phyloP scores from a whole-genome alignment of 2,888 invertebrate genomes.

The Tinea trinotella region DNA sequence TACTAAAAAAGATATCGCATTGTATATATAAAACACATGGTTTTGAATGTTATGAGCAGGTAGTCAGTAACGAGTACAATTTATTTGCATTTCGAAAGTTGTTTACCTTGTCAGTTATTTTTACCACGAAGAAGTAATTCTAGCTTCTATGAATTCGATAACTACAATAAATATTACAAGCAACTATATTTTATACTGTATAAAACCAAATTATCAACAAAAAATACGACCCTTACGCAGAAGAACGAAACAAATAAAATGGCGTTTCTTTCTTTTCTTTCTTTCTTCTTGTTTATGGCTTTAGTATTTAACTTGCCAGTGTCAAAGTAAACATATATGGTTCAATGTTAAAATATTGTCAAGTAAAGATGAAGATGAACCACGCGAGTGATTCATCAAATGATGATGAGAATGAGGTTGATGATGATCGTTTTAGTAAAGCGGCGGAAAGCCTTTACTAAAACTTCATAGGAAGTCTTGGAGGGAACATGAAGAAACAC shows the following conservation, averaged over 20 bases:
- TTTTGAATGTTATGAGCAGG: constrained; percentile 7
- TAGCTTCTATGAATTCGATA: background rate
- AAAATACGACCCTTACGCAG: constrained; percentile 23
- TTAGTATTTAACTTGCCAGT: too few species aligned
- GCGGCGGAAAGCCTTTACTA: too few species aligned
- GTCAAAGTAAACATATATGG: too few species aligned
- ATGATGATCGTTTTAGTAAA: too few species aligned
- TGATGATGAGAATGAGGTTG: too few species aligned
- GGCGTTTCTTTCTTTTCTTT: constrained; percentile 33
- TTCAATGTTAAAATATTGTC: too few species aligned
- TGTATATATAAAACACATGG: constrained; percentile 21
- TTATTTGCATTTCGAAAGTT: constrained; percentile 28
- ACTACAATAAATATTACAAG: constrained; percentile 16
- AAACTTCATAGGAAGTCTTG: too few species aligned
- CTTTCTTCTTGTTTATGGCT: background rate
- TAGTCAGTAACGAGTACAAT: constrained; percentile 1
- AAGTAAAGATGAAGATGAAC: too few species aligned
- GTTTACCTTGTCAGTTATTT: constrained; percentile 38
- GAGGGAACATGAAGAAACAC: too few species aligned
- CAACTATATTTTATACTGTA: constrained; percentile 19
- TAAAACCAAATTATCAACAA: constrained; percentile 19
- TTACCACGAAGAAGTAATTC: constrained; percentile 11
- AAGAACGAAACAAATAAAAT: constrained; percentile 31
- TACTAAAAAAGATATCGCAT: background rate
- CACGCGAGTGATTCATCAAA: too few species aligned